phyloP scores from a whole-genome alignment of 2,797 vertebrate species.

The Acanthurus lineatus region DNA sequence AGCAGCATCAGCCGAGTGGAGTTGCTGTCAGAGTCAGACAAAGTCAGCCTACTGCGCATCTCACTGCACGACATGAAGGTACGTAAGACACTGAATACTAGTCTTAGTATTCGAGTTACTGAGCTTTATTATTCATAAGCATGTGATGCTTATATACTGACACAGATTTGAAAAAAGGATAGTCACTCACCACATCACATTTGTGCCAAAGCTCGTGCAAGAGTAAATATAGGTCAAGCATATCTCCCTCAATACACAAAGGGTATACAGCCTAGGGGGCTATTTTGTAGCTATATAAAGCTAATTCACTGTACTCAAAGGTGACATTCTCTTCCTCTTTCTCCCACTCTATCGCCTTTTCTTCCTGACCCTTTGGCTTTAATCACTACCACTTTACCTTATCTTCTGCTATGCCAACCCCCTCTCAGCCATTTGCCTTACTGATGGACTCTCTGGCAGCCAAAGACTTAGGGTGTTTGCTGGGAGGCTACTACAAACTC shows the following conservation, averaged over 20 bases:
- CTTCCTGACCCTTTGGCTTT: constrained; percentile 65
- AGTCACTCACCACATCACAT: constrained; percentile 43
- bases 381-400: constrained; percentile 66
- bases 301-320: constrained; percentile 64
- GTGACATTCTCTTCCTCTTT: constrained; percentile 70
- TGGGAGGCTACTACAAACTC: constrained; percentile 94
- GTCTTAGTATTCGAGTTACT: not conserved
- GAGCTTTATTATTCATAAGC: constrained; percentile 56
- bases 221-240: constrained; percentile 75
- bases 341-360: constrained; percentile 63
- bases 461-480: constrained; percentile 96
- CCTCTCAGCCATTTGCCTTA: constrained; percentile 92
- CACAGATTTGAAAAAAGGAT: constrained; percentile 49
- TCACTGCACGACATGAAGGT: constrained; percentile 98
- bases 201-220: constrained; percentile 39
- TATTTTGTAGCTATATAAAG: constrained; percentile 47
- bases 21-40: constrained; percentile 92
- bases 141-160: constrained; percentile 37
- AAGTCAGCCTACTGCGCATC: constrained; percentile 95
- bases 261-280: constrained; percentile 55
- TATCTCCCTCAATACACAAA: constrained; percentile 60
- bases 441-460: constrained; percentile 95
- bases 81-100: constrained; percentile 35
- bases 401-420: constrained; percentile 62
- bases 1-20: constrained; percentile 94